phyloP scores from a whole-genome alignment of 1,140 invertebrate genomes.

The Diorhabda carinulata region DNA sequence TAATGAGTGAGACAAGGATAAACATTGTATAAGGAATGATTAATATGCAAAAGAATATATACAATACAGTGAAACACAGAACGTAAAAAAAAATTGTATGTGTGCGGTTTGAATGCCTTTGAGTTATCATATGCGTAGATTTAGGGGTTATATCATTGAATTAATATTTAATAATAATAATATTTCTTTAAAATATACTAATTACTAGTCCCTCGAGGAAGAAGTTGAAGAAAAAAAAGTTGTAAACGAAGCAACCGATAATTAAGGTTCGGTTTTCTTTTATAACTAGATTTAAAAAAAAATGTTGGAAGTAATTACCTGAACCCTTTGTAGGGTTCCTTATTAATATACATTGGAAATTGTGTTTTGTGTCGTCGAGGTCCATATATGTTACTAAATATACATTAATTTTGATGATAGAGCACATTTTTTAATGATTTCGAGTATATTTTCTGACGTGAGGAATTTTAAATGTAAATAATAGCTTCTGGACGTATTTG shows the following conservation, averaged over 20 bases:
- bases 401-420: slow-evolving; percentile 27
- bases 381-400: slow-evolving; percentile 11
- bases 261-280: slow-evolving; percentile 12
- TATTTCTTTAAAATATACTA: too few relatives aligned
- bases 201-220: too few relatives aligned
- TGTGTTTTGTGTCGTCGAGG: slow-evolving; percentile 8
- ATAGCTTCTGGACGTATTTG: slow-evolving; percentile 3
- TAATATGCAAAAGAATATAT: slow-evolving; percentile 31
- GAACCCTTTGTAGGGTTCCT: slow-evolving; percentile 19
- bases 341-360: slow-evolving; percentile 20
- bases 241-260: slow-evolving; percentile 14
- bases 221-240: neutral
- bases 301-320: slow-evolving; percentile 13
- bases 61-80: slow-evolving; percentile 26
- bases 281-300: neutral
- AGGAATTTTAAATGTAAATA: slow-evolving; percentile 21
- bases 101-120: slow-evolving; percentile 6
- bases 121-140: neutral
- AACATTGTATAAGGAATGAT: slow-evolving; percentile 22
- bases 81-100: slow-evolving; percentile 24
- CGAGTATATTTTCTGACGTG: slow-evolving; percentile 8
- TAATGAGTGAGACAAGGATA: slow-evolving; percentile 22
- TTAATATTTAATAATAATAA: too few relatives aligned
- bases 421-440: slow-evolving; percentile 24
- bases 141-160: neutral